Conservation (phyloP, 2,888 invertebrate species). For the Pandemis heparana region DNA sequence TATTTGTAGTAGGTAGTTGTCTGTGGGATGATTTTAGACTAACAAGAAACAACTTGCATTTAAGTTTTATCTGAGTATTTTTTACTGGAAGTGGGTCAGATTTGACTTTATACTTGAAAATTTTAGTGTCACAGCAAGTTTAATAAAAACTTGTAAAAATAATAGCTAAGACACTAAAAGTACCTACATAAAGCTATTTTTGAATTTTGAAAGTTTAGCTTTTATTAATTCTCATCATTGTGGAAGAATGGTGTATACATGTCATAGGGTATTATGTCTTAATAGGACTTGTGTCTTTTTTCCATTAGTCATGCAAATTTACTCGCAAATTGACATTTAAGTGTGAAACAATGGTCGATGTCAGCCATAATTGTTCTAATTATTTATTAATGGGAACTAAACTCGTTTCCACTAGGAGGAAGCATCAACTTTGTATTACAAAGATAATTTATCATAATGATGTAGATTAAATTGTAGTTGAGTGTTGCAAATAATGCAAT, state of each 20-base stretch:
- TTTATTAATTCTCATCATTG: too few species aligned
- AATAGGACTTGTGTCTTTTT: too few species aligned
- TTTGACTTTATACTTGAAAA: neutral
- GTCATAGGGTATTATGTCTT: too few species aligned
- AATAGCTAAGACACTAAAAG: too few species aligned
- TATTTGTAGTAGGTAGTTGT: slow-evolving; percentile 13
- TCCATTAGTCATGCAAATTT: too few species aligned
- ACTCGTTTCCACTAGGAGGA: neutral
- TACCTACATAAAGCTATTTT: too few species aligned
- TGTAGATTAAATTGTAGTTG: neutral
- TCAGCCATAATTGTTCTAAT: slow-evolving; percentile 15
- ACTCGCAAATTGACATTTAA: neutral
- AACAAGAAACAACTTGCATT: too few species aligned
- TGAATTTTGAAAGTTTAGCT: too few species aligned
- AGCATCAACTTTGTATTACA: neutral
- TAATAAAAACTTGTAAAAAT: too few species aligned
- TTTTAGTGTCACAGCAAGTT: too few species aligned
- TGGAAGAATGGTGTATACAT: too few species aligned
- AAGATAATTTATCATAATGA: slow-evolving; percentile 5
- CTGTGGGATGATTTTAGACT: neutral
- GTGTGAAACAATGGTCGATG: slow-evolving; percentile 25
- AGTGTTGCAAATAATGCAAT: neutral
- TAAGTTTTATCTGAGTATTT: too few species aligned
- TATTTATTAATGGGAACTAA: slow-evolving; percentile 5
- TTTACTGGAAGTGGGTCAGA: neutral